Evolutionary conservation across 2,113 vertebrate genomes (phyloP), one percentile per base, ranked within the genome.

Genomic region (Periophthalmus modestus): DNA sequence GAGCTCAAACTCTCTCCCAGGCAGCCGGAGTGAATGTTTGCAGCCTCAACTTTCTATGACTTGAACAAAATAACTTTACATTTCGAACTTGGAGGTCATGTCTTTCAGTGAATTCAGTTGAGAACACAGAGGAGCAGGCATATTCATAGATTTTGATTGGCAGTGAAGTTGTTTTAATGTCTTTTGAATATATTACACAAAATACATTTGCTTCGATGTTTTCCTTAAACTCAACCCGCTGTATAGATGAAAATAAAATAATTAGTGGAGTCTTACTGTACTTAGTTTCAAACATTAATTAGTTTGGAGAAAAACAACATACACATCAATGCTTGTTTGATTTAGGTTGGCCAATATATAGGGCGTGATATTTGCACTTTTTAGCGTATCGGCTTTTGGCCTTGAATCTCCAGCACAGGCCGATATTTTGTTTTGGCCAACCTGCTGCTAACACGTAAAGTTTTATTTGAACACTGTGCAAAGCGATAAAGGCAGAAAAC

Each of bases 161-260:
- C 34, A 46, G 55, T 68, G 71, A 15, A 52, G 62, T 43, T 68
- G 14, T 69, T 68, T 61, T 16, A 0, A 34, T 15, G n/a, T 67
- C 28, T 73, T 48, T 79, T 55, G 47, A 71, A 39, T 1, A 66
- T 79, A 13, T 4, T 57, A 14, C 6, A 23, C 70, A 16, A 55
- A 19, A 59, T 47, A 12, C 58, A 70, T 68, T 55, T 70, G 61
- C 39, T 39, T 11, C 80, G 78, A 82, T 47, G 34, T 69, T 69
- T 78, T 19, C 67, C 46, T 23, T 23, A 15, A 61, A 28, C 23
- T 24, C 13, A 24, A 19, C 19, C 48, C 19, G 16, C 18, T 52
- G 48, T 18, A 52, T 19, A 52, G 16, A 52, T 16, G 18, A 18
- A 7, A 5, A 50, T 13, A 9, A 21, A 57, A 57, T 21, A 24